Conservation (phyloP, 1,140 invertebrate species). For the Galleria mellonella region DNA sequence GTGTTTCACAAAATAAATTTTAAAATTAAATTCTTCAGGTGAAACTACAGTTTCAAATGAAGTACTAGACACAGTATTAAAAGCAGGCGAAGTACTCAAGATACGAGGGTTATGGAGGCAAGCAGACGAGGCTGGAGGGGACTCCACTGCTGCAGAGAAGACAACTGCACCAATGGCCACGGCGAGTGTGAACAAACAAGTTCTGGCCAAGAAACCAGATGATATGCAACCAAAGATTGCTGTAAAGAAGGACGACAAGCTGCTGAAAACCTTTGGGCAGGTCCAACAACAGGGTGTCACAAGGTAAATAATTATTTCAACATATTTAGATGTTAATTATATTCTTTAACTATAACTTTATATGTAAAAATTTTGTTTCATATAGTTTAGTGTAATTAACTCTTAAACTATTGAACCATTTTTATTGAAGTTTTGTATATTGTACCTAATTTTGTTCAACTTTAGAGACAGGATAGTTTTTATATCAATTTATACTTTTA, state of each 20-base stretch:
- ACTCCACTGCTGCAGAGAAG: slow-evolving; percentile 38
- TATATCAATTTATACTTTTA: too few relatives aligned
- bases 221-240: slow-evolving; percentile 51
- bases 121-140: slow-evolving; percentile 67
- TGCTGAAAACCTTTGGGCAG: slow-evolving; percentile 54
- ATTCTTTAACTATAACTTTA: too few relatives aligned
- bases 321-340: too few relatives aligned
- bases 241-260: slow-evolving; percentile 71
- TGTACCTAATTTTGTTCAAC: too few relatives aligned
- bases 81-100: slow-evolving; percentile 85
- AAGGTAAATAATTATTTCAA: slow-evolving; percentile 29
- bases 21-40: slow-evolving; percentile 74
- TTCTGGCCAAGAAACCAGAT: slow-evolving; percentile 49
- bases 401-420: too few relatives aligned
- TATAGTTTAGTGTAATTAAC: too few relatives aligned
- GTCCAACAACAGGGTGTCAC: slow-evolving; percentile 40
- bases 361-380: too few relatives aligned
- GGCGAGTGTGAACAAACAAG: slow-evolving; percentile 33
- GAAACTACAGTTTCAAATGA: slow-evolving; percentile 90
- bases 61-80: slow-evolving; percentile 84
- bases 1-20: too few relatives aligned
- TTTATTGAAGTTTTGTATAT: too few relatives aligned
- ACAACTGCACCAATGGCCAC: slow-evolving; percentile 23
- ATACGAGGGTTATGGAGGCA: slow-evolving; percentile 83
- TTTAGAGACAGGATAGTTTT: too few relatives aligned